These are phyloP conservation scores for Mycalesis mineus DNA, from an alignment of 2,888 invertebrate genomes.

Conservation along the genomic window DNA sequence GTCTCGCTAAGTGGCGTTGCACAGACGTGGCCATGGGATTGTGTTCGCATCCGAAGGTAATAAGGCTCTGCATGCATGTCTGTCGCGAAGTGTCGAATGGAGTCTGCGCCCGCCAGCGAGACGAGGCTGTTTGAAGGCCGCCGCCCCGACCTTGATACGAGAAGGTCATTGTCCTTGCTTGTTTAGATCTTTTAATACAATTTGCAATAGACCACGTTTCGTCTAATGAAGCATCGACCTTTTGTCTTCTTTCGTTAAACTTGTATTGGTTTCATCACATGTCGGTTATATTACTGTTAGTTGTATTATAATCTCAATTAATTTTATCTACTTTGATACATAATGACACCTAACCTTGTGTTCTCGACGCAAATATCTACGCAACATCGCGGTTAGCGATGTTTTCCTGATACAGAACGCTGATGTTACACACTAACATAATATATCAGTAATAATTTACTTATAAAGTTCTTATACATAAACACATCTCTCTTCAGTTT, in stretches of 20 bases:
- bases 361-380: conserved; percentile 9
- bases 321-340: conserved; percentile 6
- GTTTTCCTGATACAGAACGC: conserved; percentile 14
- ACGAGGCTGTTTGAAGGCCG: conserved; percentile 76
- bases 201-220: conserved; percentile 33
- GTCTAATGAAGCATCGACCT: not conserved
- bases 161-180: conserved; percentile 73
- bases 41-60: conserved; percentile 68
- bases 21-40: conserved; percentile 71
- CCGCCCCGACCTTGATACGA: conserved; percentile 72
- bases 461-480: too few relatives aligned
- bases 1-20: conserved; percentile 55
- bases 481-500: too few relatives aligned
- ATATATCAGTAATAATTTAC: too few relatives aligned
- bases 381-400: conserved; percentile 2
- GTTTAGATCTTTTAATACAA: conserved; percentile 56
- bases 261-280: not conserved
- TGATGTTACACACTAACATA: conserved; percentile 6
- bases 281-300: not conserved
- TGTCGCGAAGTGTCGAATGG: conserved; percentile 50
- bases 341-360: conserved; percentile 20
- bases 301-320: not conserved
- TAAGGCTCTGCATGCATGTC: conserved; percentile 49
- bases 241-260: not conserved
- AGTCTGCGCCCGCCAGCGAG: conserved; percentile 56